Base-by-base conservation (phyloP, 2,113 vertebrate genomes). In the Larimichthys polyactis region DNA sequence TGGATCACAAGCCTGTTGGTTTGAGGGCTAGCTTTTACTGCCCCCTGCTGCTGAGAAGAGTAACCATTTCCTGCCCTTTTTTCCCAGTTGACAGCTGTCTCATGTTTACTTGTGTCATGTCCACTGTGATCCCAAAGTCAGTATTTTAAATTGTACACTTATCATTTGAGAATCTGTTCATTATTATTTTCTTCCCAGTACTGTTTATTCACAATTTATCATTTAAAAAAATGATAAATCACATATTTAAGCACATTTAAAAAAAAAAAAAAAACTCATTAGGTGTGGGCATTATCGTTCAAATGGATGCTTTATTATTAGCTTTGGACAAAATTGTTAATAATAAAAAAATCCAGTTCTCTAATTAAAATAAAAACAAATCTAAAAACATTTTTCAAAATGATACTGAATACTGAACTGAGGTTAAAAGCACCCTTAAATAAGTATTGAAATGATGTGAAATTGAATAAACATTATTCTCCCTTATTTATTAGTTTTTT, bases 11-110 rank as follows among this genome's bases (percentile, higher is more conserved):
- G 52, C 12, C 27, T 72, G 20, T 54, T 43, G 78, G 46, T 71
- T 3, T 60, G 14, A 69, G 43, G 55, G 51, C 20, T 89, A 80
- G 52, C 49, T 70, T 73, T 81, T 87, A 82, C 86, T 92, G 91
- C 92, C 94, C 89, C 87, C 94, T 94, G 86, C 87, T 92, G 94
- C 79, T 77, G 3, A 32, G n/a, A 70, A 78, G 43, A 69, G 46
- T 7, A 62, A 75, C 20, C 1, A n/a, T 32, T 15, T 27, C 16
- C 36, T 68, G 2, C 19, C 36, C 63, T 14, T 2, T 20, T 8
- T 22, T 52, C 46, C 19, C 15, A 11, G 49, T 15, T 59, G 77
- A 63, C 58, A 57, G 72, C 59, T 44, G 17, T 32, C 32, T 10
- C 43, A 11, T 58, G 32, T 81, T 49, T 36, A 11, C 22, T 36